Base-by-base conservation (phyloP, 2,888 invertebrate genomes). In the Pantelozetes paolii region DNA sequence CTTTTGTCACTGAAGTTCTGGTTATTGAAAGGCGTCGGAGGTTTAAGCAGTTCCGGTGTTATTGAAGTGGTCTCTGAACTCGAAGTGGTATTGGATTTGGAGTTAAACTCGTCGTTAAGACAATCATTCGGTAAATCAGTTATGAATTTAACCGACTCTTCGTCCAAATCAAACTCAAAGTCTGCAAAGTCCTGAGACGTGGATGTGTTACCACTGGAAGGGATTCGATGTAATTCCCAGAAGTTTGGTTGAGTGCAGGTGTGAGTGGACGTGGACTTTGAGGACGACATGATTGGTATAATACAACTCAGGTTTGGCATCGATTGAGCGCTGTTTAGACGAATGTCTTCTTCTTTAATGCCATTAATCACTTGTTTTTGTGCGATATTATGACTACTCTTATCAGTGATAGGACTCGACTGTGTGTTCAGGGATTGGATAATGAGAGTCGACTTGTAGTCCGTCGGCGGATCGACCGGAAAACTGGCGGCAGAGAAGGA, bases 141-240 rank as follows among this genome's bases (percentile, higher is more conserved):
- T 15, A 71, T n/a, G 13, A 62, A 71, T 40, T 71, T 62, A 20
- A 74, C 54, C 15, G 74, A 71, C 20, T 77, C 77, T 13, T 77
- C 77, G 23, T 78, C 78, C 11, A 78, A 74, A 26, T 74, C 74
- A 8, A 74, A 50, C 40, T 78, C 78, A 59, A 77, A 76, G 71
- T 78, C 78, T 23, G 77, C 76, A 72, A 78, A 75, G 71, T 77
- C 78, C 71, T 77, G 77, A 45, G 77, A 78, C 6, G 78, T 78
- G 15, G 78, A 78, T 23, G 78, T 77, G 36, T 78, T 76, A 18
- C 77, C 78, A 54, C 77, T 77, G 13, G 77, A 77, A n/a, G 77
- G 77, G 20, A 73, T 74, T 64, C 75, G 57, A 23, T 67, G 72
- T 18, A 76, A 57, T 26, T 11, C 76, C 42, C 23, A 69, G 40